A percentile compares a stretch with the other conserved stretches of the same genome.
phyloP scores from a whole-genome alignment of 2,113 vertebrate species.

The Hypanus sabinus region DNA sequence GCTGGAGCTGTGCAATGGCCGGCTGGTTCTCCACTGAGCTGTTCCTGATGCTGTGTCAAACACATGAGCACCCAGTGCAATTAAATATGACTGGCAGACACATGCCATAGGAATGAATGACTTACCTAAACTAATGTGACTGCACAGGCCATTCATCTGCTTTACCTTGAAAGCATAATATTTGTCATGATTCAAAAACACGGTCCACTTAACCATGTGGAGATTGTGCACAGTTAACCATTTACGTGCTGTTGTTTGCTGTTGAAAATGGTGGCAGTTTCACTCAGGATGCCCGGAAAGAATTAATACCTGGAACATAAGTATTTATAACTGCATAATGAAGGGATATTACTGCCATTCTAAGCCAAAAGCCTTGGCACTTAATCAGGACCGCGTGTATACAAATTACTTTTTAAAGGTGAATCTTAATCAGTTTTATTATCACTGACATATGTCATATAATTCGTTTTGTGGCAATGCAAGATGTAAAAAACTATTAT shows the following conservation, averaged over 20 bases:
- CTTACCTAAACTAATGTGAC: conserved; percentile 16
- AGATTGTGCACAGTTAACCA: not conserved
- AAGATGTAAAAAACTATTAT: too few relatives aligned
- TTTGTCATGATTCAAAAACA: conserved; percentile 22
- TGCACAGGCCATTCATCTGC: not conserved
- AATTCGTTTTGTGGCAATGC: too few relatives aligned
- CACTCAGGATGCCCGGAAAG: not conserved
- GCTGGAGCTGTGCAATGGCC: not conserved
- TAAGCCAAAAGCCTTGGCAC: not conserved
- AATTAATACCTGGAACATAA: not conserved
- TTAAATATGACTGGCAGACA: conserved; percentile 11
- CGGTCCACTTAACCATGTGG: not conserved
- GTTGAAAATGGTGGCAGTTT: not conserved
- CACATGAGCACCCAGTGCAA: not conserved
- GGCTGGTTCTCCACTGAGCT: not conserved
- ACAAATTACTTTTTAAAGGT: not conserved
- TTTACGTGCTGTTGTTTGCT: not conserved
- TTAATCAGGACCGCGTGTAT: not conserved
- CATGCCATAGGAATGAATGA: not conserved
- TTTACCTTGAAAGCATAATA: conserved; percentile 22
- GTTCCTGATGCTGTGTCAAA: not conserved
- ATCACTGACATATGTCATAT: too few relatives aligned
- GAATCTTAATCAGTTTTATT: not conserved
- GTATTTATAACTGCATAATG: not conserved
- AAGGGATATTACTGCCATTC: not conserved